A percentile compares a stretch with the other conserved stretches of the same genome.
Conservation (phyloP, 2,888 invertebrate genomes). For the Choreutis nemorana region DNA sequence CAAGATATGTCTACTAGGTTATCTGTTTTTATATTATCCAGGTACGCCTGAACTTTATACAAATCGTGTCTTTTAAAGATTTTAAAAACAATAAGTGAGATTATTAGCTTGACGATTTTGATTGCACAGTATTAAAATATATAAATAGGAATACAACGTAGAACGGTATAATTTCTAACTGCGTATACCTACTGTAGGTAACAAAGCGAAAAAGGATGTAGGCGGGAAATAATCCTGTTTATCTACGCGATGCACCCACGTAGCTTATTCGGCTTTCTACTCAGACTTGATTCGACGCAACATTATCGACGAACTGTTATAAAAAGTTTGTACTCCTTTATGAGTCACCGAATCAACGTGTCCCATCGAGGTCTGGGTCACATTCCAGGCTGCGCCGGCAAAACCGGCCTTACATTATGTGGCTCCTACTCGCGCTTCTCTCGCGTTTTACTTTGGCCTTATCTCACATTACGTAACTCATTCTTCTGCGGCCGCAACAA, state of each 20-base stretch:
- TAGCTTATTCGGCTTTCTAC: constrained; percentile 38
- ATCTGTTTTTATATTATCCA: too few relatives aligned
- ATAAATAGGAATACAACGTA: too few relatives aligned
- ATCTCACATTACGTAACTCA: not conserved
- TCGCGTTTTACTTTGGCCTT: not conserved
- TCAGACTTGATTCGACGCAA: constrained; percentile 23
- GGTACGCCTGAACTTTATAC: too few relatives aligned
- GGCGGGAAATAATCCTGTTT: constrained; percentile 40
- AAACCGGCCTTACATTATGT: constrained; percentile 28
- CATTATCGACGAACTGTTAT: constrained; percentile 18
- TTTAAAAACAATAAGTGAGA: too few relatives aligned
- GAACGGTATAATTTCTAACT: too few relatives aligned
- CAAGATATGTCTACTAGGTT: too few relatives aligned
- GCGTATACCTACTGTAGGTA: too few relatives aligned
- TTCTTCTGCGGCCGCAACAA: too few relatives aligned
- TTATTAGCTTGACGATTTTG: too few relatives aligned
- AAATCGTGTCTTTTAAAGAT: too few relatives aligned
- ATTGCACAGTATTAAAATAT: too few relatives aligned
- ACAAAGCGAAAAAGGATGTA: constrained; percentile 24
- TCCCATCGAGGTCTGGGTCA: constrained; percentile 54
- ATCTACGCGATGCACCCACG: constrained; percentile 51
- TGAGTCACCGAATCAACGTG: constrained; percentile 48
- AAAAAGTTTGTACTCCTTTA: constrained; percentile 22
- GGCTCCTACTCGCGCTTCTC: constrained; percentile 3
- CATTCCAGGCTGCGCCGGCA: constrained; percentile 40